phyloP scores from a whole-genome alignment of 2,888 invertebrate species.

The Chrysina gloriosa region DNA sequence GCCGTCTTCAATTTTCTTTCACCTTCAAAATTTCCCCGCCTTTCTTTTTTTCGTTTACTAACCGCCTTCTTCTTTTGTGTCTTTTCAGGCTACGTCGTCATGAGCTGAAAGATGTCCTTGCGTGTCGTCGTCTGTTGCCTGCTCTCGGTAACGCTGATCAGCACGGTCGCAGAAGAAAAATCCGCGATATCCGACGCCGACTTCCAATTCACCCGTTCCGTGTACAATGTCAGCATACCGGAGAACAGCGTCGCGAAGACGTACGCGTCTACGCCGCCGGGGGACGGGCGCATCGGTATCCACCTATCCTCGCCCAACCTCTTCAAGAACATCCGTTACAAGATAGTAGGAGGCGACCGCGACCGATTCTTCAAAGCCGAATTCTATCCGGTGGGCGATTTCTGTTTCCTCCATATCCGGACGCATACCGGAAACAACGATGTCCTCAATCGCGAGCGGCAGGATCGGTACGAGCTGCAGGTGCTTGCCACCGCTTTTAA shows the following conservation, averaged over 20 bases:
- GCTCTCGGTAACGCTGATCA: constrained; percentile 59
- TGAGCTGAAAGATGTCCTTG: constrained; percentile 62
- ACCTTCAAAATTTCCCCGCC: no score
- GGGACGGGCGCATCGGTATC: constrained; percentile 86
- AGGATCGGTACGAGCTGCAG: constrained; percentile 83
- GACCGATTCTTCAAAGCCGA: constrained; percentile 95
- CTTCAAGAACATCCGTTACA: constrained; percentile 78
- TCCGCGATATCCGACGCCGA: constrained; percentile 57
- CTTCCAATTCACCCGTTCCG: constrained; percentile 77
- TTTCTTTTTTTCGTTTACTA: constrained; percentile 26
- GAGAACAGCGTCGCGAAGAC: constrained; percentile 94
- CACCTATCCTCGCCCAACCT: constrained; percentile 62
- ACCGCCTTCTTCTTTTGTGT: no score
- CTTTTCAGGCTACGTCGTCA: constrained; percentile 60
- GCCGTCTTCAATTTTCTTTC: no score
- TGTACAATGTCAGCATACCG: constrained; percentile 90
- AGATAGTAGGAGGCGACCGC: constrained; percentile 87
- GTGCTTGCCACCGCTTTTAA: constrained; percentile 76
- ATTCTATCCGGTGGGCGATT: constrained; percentile 89
- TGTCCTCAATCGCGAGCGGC: constrained; percentile 93
- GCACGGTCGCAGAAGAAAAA: constrained; percentile 51
- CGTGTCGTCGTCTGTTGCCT: constrained; percentile 60
- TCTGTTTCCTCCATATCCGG: constrained; percentile 91
- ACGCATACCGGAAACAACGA: constrained; percentile 88
- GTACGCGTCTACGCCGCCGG: constrained; percentile 78